These are phyloP conservation scores for Thera obeliscata DNA, from an alignment of 2,888 invertebrate genomes.

Conservation along the genomic window DNA sequence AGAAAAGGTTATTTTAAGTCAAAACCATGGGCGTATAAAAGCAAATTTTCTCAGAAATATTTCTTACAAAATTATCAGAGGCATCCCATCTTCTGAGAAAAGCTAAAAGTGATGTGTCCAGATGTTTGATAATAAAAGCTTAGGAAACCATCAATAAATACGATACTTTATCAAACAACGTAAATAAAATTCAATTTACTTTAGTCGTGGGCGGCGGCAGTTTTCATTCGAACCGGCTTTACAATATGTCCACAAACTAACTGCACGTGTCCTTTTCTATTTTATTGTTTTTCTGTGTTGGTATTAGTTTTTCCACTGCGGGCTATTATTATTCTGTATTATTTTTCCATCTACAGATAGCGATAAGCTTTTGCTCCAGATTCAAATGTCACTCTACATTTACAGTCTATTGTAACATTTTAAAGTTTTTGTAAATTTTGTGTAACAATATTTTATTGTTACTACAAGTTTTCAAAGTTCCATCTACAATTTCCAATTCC, in stretches of 20 bases:
- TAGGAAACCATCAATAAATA: constrained; percentile 5
- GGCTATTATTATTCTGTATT: too few relatives aligned
- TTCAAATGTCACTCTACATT: too few relatives aligned
- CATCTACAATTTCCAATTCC: too few relatives aligned
- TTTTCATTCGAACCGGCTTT: constrained; percentile 1
- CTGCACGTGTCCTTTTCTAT: neutral
- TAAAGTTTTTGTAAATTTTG: too few relatives aligned
- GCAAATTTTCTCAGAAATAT: neutral
- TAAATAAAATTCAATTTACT: neutral
- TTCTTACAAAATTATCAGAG: neutral
- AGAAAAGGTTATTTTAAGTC: too few relatives aligned
- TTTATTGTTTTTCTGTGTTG: neutral
- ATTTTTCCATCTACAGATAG: too few relatives aligned
- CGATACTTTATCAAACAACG: constrained; percentile 1
- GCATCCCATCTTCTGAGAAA: neutral
- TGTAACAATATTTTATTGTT: too few relatives aligned
- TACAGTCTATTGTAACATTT: too few relatives aligned
- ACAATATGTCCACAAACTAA: constrained; percentile 1
- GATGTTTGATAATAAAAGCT: neutral
- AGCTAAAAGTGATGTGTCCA: neutral
- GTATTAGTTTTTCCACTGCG: too few relatives aligned
- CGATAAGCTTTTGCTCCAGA: too few relatives aligned
- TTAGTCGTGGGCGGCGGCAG: constrained; percentile 7
- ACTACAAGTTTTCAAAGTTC: too few relatives aligned
- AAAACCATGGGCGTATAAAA: neutral